Conservation (phyloP, 1,140 invertebrate species). For the Magallana gigas region DNA sequence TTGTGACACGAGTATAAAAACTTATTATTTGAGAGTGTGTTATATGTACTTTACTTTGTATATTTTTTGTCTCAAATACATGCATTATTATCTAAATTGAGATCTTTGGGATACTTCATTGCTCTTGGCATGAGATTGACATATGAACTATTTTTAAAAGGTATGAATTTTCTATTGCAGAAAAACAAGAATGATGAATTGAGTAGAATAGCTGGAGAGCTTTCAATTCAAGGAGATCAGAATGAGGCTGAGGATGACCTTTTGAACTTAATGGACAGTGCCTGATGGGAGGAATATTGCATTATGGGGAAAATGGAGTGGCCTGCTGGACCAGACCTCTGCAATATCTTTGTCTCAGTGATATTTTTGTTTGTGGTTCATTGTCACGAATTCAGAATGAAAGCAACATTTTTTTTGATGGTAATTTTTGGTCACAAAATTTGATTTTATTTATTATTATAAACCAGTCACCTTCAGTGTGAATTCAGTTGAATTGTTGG, state of each 20-base stretch:
- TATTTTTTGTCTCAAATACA: too few relatives aligned
- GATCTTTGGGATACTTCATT: too few relatives aligned
- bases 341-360: conserved; percentile 10
- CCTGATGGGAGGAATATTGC: conserved; percentile 33
- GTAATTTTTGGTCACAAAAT: too few relatives aligned
- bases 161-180: conserved; percentile 51
- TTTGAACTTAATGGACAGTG: conserved; percentile 77
- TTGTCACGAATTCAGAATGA: background rate
- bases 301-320: background rate
- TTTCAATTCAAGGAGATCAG: conserved; percentile 66
- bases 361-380: background rate
- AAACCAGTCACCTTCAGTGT: too few relatives aligned
- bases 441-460: too few relatives aligned
- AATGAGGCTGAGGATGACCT: conserved; percentile 68
- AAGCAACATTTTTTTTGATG: background rate
- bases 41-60: too few relatives aligned
- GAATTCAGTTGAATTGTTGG: too few relatives aligned
- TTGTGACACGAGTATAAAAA: too few relatives aligned
- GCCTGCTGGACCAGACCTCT: conserved; percentile 21
- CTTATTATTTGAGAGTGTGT: too few relatives aligned
- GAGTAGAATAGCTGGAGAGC: conserved; percentile 75
- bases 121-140: too few relatives aligned
- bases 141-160: too few relatives aligned
- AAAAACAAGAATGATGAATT: conserved; percentile 72
- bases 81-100: too few relatives aligned